Base-by-base conservation (phyloP, 2,888 invertebrate genomes). In the Oxytorus armatus region DNA sequence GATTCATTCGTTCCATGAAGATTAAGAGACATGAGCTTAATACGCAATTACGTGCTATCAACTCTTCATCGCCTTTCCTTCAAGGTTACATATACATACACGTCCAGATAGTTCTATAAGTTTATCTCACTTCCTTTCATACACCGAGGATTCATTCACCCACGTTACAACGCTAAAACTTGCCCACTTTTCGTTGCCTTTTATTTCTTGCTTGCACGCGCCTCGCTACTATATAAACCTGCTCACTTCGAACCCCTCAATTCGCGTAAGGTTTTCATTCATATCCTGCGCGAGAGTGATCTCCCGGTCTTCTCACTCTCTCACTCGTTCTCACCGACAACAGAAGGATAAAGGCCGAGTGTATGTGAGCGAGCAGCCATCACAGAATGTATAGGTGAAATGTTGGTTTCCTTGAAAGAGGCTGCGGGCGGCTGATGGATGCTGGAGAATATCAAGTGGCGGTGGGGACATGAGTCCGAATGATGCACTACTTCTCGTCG, bases 1-100 rank as follows among this genome's bases (percentile, higher is more conserved):
- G 77, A 83, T 87, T 86, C 89, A 87, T 88, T 88, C 88, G 87
- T 87, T 84, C 85, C 77, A 11, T 39, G 11, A 39, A 7, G 74
- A 72, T 83, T 84, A 87, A 86, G 81, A 79, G 63, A 80, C 69
- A 70, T 82, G 81, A 85, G 84, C 85, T 85, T 88, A 86, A 87
- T 87, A 83, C 85, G 84, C 84, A 84, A 85, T 86, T 84, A 85
- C 84, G 85, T 82, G 85, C 77, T 51, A 57, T 66, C 68, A 61
- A 70, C 77, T 73, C 72, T 72, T 77, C 73, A 61, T 53, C 75
- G 59, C 44, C 8, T 72, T 61, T 33, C 21, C 59, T 29, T 44
- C 21, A 36, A 49, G 59, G 42, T 42, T 18, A 33, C 16, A 42
- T n/a, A n/a, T n/a, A n/a, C n/a, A n/a, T n/a, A n/a, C n/a, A 63